A percentile compares a stretch with the other conserved stretches of the same genome.
Evolutionary conservation across 1,140 invertebrate genomes (phyloP).

Genomic region (Apocrypta bakeri): DNA sequence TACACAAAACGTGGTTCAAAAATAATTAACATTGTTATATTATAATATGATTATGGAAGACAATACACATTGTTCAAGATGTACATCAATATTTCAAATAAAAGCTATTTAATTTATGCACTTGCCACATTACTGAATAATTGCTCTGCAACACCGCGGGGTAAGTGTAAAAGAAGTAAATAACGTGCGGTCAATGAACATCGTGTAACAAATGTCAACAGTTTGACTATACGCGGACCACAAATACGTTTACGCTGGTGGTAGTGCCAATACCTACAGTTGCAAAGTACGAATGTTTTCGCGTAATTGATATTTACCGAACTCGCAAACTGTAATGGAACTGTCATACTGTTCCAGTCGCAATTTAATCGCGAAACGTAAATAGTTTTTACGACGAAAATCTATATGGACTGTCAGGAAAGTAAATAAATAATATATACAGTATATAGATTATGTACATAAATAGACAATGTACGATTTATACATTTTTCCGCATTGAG

Average conservation of each 20-base stretch:
- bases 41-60: no score
- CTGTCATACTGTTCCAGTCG: background rate
- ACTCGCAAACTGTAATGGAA: background rate
- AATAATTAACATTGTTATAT: no score
- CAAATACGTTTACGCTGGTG: slow-evolving; percentile 19
- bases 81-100: background rate
- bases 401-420: background rate
- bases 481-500: background rate
- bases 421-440: background rate
- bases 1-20: no score
- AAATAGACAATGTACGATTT: background rate
- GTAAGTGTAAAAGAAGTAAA: slow-evolving; percentile 19
- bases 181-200: background rate
- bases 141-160: background rate
- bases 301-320: slow-evolving; percentile 30
- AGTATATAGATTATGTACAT: background rate
- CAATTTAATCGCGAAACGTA: background rate
- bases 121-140: slow-evolving; percentile 17
- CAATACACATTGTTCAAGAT: no score
- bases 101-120: slow-evolving; percentile 26
- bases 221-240: background rate
- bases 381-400: no score
- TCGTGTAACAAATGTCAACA: slow-evolving; percentile 30
- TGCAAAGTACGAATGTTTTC: slow-evolving; percentile 25
- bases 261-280: slow-evolving; percentile 7